phyloP scores from a whole-genome alignment of 2,797 vertebrate genomes.

The Spinibarbus caldwelli region DNA sequence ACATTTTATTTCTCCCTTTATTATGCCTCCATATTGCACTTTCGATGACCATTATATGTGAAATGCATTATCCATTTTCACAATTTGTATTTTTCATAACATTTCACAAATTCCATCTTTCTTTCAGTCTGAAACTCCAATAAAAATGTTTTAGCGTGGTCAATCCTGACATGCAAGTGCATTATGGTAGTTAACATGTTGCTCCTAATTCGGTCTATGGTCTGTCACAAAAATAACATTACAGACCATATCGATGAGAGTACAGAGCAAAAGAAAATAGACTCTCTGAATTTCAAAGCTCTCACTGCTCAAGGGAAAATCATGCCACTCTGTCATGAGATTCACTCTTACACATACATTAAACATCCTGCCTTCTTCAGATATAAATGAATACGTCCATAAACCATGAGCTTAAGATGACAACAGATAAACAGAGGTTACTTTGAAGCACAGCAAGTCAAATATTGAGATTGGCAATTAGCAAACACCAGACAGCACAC shows the following conservation, averaged over 20 bases:
- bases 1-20: background rate
- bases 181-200: background rate
- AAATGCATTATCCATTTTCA: background rate
- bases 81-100: background rate
- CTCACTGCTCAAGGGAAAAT: background rate
- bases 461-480: constrained; percentile 10
- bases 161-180: background rate
- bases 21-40: background rate
- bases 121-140: background rate
- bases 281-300: background rate
- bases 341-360: background rate
- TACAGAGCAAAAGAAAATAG: background rate
- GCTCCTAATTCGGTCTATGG: no score
- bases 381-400: background rate
- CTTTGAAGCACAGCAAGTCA: constrained; percentile 18
- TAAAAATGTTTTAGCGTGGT: background rate
- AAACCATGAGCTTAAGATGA: constrained; percentile 21
- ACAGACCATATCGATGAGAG: background rate
- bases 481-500: constrained; percentile 20
- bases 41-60: background rate
- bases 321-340: background rate
- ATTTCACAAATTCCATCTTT: background rate
- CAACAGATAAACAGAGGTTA: constrained; percentile 32
- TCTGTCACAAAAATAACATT: background rate
- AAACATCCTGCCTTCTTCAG: background rate